Conservation (phyloP, 1,140 invertebrate genomes). For the Temnothorax nylanderi region DNA sequence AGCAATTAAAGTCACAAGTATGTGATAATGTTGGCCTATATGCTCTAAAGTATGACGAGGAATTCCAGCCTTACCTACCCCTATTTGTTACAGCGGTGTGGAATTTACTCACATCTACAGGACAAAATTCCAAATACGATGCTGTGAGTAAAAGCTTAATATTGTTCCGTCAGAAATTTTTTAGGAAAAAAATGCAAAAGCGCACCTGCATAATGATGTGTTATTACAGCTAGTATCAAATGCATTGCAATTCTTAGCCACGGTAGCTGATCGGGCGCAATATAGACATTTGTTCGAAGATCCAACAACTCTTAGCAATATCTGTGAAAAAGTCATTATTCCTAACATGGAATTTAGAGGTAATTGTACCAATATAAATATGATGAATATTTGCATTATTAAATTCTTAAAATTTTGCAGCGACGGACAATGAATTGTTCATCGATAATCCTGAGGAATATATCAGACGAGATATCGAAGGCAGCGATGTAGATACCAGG, state of each 20-base stretch:
- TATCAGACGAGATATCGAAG: conserved; percentile 98
- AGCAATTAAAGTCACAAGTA: conserved; percentile 97
- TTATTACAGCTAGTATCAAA: conserved; percentile 95
- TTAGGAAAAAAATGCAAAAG: background rate
- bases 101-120: conserved; percentile 94
- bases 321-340: conserved; percentile 99
- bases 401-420: conserved; percentile 84
- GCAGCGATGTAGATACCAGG: conserved; percentile 98
- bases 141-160: conserved; percentile 85
- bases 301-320: conserved; percentile 93
- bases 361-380: conserved; percentile 79
- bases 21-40: conserved; percentile 98
- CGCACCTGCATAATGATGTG: conserved; percentile 17
- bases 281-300: conserved; percentile 97
- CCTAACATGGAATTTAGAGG: conserved; percentile 98
- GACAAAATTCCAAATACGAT: conserved; percentile 96
- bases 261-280: conserved; percentile 95
- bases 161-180: background rate
- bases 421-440: conserved; percentile 97
- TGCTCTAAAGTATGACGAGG: conserved; percentile 99
- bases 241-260: conserved; percentile 97
- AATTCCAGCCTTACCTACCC: conserved; percentile 95
- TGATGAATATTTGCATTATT: background rate
- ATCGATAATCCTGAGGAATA: conserved; percentile 99
- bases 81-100: conserved; percentile 97